Evolutionary conservation across 2,797 vertebrate species (phyloP), one percentile per base, ranked within the genome.

Genomic region (Australoheros facetus): DNA sequence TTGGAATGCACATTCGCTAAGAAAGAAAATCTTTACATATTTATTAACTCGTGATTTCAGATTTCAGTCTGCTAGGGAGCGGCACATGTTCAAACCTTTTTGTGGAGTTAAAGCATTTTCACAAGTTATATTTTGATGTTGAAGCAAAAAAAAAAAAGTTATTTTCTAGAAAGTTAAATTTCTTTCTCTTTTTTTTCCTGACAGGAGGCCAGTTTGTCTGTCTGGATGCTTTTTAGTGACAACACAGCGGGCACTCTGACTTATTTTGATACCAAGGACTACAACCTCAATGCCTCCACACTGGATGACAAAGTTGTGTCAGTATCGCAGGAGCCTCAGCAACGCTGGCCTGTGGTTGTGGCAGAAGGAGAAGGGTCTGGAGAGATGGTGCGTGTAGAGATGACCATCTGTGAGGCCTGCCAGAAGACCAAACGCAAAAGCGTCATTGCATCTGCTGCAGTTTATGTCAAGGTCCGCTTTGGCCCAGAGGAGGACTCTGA

Each of bases 391-490:
- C 96, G 96, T 1, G 93, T 95, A 0, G 98, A 99, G 91, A 97
- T 99, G 94, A 97, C 96, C 86, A 99, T 99, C 87, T 95, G 97
- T 0, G 98, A 99, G 92, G 96, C 95, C 87, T 99, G 98, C 91
- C 98, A 99, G 95, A 99, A 99, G 90, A 98, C 97, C 86, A 99
- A 98, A 73, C 96, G 98, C 89, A 99, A 98, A 90, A 99, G 97
- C 0, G 88, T 99, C 77, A 96, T 99, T 42, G 97, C 96, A 23
- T 96, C 97, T 0, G 95, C 98, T 1, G 66, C 94, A 0, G 97
- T 97, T 71, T 93, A 93, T 0, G 96, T 98, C 60, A 96, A 96
- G 19, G 97, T 99, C 23, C 97, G 96, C 71, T 98, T 98, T 0
- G 96, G 97, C 16, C 95, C 96, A 0, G 98, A 98, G 54, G 96